These are phyloP conservation scores for Oryzias curvinotus DNA, from an alignment of 2,113 vertebrate genomes.

Conservation along the genomic window DNA sequence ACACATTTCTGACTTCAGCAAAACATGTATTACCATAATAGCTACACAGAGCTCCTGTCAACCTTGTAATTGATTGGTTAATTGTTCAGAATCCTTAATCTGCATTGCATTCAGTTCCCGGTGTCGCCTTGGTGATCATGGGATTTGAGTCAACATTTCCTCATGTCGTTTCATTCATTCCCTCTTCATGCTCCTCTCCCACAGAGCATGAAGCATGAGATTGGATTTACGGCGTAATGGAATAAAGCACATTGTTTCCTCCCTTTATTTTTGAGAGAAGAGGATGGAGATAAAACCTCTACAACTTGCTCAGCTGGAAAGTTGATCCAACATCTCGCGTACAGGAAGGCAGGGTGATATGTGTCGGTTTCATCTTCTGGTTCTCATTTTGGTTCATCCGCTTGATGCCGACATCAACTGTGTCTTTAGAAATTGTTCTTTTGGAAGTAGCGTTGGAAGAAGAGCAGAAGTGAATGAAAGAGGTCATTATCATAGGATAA, in stretches of 20 bases:
- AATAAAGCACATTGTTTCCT: slow-evolving; percentile 74
- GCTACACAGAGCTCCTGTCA: slow-evolving; percentile 46
- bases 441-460: slow-evolving; percentile 16
- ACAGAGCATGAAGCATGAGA: slow-evolving; percentile 74
- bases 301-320: slow-evolving; percentile 50
- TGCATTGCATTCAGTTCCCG: slow-evolving; percentile 40
- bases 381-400: slow-evolving; percentile 15
- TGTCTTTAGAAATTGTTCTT: slow-evolving; percentile 4
- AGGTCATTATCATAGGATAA: slow-evolving; percentile 44
- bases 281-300: slow-evolving; percentile 50
- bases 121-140: slow-evolving; percentile 50
- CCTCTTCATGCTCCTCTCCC: slow-evolving; percentile 45
- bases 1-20: slow-evolving; percentile 21
- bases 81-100: slow-evolving; percentile 58
- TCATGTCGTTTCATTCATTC: slow-evolving; percentile 47
- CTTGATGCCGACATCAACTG: slow-evolving; percentile 32
- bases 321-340: slow-evolving; percentile 55
- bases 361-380: slow-evolving; percentile 10
- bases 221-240: slow-evolving; percentile 76
- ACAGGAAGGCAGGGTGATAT: slow-evolving; percentile 25
- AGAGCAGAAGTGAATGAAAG: slow-evolving; percentile 29
- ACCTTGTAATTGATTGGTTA: slow-evolving; percentile 63
- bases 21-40: slow-evolving; percentile 37
- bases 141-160: slow-evolving; percentile 70
- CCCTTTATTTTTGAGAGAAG: slow-evolving; percentile 30